Evolutionary conservation across 1,140 invertebrate genomes (phyloP).

Genomic region (Armadillidium nasatum): DNA sequence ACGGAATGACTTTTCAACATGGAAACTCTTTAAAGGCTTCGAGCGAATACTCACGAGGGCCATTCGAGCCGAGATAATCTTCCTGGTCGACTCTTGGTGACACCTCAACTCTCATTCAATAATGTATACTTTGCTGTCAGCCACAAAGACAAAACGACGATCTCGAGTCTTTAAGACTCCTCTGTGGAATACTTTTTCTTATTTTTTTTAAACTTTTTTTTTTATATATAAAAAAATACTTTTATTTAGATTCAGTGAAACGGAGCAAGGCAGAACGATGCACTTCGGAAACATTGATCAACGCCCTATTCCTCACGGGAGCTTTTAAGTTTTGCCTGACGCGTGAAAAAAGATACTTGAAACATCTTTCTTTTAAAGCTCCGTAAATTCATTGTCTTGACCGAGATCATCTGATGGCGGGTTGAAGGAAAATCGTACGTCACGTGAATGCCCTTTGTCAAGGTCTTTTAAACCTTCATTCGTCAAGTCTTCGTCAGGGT

Average conservation of each 20-base stretch:
- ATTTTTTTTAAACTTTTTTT: too few species aligned
- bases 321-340: neutral
- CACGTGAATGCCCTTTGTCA: too few species aligned
- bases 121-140: neutral
- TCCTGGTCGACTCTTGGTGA: neutral
- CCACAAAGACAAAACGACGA: conserved; percentile 9
- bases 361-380: neutral
- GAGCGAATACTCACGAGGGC: neutral
- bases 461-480: too few species aligned
- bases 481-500: too few species aligned
- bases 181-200: conserved; percentile 1
- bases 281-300: neutral
- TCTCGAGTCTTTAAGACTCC: neutral
- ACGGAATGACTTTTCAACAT: neutral
- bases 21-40: conserved; percentile 4
- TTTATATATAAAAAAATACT: too few species aligned
- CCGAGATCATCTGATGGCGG: neutral
- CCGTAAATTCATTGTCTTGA: neutral
- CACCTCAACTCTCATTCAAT: neutral
- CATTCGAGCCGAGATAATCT: neutral
- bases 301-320: neutral
- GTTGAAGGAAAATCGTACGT: too few species aligned
- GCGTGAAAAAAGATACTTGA: neutral
- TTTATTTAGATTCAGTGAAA: neutral
- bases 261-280: neutral